These are phyloP conservation scores for Hydropsyche betteni DNA, from an alignment of 2,888 invertebrate genomes.

Conservation along the genomic window DNA sequence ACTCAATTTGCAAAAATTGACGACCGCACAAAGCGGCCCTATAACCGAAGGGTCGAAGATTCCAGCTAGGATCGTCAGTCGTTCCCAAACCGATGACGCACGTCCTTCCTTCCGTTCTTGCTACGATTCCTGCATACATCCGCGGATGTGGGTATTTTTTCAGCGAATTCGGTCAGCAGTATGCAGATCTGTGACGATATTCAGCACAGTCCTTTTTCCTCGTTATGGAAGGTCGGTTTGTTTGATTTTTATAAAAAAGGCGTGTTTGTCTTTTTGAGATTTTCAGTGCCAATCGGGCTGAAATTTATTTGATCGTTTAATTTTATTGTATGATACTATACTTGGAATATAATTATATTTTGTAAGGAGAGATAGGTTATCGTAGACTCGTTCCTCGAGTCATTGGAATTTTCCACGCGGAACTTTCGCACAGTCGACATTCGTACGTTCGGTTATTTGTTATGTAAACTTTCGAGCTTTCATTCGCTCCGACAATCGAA, in stretches of 20 bases:
- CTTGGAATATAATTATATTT: no score
- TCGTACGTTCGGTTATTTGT: conserved; percentile 20
- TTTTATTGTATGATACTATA: no score
- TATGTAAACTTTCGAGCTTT: conserved; percentile 30
- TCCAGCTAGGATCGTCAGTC: neutral
- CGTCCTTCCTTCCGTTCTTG: neutral
- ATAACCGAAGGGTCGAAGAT: neutral
- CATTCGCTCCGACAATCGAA: conserved; percentile 27
- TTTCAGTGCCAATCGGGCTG: neutral
- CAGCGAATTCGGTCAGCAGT: conserved; percentile 13
- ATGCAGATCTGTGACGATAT: conserved; percentile 24
- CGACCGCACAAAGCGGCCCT: neutral
- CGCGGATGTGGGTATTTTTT: neutral
- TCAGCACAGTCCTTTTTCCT: neutral
- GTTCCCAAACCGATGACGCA: conserved; percentile 6
- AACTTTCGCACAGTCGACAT: conserved; percentile 21
- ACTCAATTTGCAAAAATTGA: conserved; percentile 19
- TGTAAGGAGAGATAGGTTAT: no score
- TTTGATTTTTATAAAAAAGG: neutral
- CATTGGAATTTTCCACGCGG: neutral
- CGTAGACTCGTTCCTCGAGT: neutral
- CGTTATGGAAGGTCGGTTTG: neutral
- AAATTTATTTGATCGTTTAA: neutral
- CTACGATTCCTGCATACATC: neutral
- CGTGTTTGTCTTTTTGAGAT: neutral